Evolutionary conservation across 2,888 invertebrate genomes (phyloP), one percentile per base, ranked within the genome.

Genomic region (Mimumesa dahlbomi): DNA sequence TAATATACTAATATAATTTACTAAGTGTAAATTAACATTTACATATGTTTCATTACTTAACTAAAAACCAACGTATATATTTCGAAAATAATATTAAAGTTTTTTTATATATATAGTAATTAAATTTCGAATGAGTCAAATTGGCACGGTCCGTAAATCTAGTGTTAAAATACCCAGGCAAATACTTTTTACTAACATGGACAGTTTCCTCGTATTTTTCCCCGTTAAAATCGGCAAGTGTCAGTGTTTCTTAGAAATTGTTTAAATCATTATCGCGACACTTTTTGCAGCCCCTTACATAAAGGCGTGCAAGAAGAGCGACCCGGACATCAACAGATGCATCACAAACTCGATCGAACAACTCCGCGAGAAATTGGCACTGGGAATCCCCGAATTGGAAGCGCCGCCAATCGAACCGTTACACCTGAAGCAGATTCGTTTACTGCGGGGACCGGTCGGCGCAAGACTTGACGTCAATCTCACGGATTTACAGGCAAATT

Each of bases 341-440:
- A 92, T 94, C 75, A 91, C 91, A 73, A 91, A 92, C 74, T 91
- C 93, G 0, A 92, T 94, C 16, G 92, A 93, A 56, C 89, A 91
- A 53, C 87, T 94, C 1, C 90, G 92, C 62, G 91, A 91, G 0
- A 92, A 92, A 83, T 90, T 94, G 75, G 90, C 90, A 7, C 88
- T 90, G 84, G 94, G 94, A 45, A 94, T 94, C 59, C 93, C 93
- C 0, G 94, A 94, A 86, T 87, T 94, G 50, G 91, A 92, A n/a
- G 93, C 94, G 2, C 94, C 94, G 0, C 90, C 92, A 0, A 90
- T 94, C 22, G 94, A 94, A 77, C 94, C 94, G 0, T 88, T 94
- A 19, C 89, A 90, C 43, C 88, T 94, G 53, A 92, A 93, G 0
- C 92, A 93, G 84, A 92, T 94, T 13, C 91, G 91, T 4, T 87